Conservation (phyloP, 1,140 invertebrate genomes). For the Periplaneta americana region DNA sequence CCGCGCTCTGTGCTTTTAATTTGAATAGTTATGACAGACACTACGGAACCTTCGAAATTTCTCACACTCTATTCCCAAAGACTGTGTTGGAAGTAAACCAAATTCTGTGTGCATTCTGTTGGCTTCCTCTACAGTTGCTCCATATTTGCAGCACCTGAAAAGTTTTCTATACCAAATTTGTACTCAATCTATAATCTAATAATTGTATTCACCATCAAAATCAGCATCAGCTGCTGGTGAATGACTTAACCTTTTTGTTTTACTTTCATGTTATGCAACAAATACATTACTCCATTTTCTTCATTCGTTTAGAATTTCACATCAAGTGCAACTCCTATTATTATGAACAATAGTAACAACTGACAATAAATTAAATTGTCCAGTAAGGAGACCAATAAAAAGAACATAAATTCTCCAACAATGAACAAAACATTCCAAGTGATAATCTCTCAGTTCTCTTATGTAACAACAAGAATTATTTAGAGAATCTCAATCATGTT, state of each 20-base stretch:
- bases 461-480: neutral
- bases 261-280: neutral
- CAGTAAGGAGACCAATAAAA: neutral
- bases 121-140: neutral
- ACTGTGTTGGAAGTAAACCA: neutral
- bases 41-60: neutral
- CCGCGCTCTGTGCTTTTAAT: too few species aligned
- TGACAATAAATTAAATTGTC: neutral
- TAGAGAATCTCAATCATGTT: neutral
- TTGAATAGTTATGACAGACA: too few species aligned
- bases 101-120: neutral
- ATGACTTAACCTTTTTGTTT: neutral
- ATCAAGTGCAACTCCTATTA: neutral
- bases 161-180: neutral
- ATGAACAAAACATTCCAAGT: neutral
- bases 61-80: neutral
- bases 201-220: neutral
- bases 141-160: too few species aligned
- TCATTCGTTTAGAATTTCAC: neutral
- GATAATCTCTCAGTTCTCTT: neutral
- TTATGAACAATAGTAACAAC: neutral
- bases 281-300: neutral
- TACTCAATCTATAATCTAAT: neutral
- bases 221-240: neutral
- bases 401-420: neutral